Evolutionary conservation across 2,113 vertebrate genomes (phyloP).

Genomic region (Oreochromis tanganicae): DNA sequence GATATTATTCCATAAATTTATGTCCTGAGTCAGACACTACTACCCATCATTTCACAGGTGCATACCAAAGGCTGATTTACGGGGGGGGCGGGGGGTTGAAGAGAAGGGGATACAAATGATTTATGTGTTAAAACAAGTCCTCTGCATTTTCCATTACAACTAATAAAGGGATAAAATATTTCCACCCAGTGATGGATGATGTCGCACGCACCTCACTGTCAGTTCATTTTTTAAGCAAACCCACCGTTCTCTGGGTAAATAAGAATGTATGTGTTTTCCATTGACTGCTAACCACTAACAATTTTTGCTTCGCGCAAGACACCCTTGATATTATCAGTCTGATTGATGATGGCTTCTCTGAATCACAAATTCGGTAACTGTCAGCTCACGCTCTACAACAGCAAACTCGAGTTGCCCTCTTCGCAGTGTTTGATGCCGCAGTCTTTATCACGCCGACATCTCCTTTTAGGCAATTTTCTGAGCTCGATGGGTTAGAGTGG

Average conservation of each 20-base stretch:
- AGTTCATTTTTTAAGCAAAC: constrained; percentile 74
- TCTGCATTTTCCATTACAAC: constrained; percentile 70
- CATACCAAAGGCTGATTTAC: constrained; percentile 50
- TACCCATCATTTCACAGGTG: constrained; percentile 62
- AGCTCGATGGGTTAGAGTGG: constrained; percentile 28
- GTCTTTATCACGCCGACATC: constrained; percentile 31
- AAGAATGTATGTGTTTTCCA: constrained; percentile 60
- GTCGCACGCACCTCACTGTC: constrained; percentile 60
- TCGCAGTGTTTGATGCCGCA: neutral
- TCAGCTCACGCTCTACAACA: constrained; percentile 1
- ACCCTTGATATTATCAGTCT: constrained; percentile 39
- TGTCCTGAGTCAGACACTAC: constrained; percentile 52
- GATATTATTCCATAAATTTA: constrained; percentile 70
- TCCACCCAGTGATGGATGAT: constrained; percentile 71
- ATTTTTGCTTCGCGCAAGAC: constrained; percentile 28
- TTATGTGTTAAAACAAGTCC: constrained; percentile 74
- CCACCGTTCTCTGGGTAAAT: constrained; percentile 67
- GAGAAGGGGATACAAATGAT: constrained; percentile 59
- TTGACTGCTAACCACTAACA: constrained; percentile 43
- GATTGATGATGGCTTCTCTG: constrained; percentile 27
- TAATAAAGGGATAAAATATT: constrained; percentile 73
- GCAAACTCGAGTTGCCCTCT: neutral
- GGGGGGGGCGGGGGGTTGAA: neutral
- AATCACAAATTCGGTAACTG: constrained; percentile 26
- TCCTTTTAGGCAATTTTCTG: constrained; percentile 24